Evolutionary conservation across 2,797 vertebrate genomes (phyloP).

Genomic region (Rachycentron canadum): DNA sequence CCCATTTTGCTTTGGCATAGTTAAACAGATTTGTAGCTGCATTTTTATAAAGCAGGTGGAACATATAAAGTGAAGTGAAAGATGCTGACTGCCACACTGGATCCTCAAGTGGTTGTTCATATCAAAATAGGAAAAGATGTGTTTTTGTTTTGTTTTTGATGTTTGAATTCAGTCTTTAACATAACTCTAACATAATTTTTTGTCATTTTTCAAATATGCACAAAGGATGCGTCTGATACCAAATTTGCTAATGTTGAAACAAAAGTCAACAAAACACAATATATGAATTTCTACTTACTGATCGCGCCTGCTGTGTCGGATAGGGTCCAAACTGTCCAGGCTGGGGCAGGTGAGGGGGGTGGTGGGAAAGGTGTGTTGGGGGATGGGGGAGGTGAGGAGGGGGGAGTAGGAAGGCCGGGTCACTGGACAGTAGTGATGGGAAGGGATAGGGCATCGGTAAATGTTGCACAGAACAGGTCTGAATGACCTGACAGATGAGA

Average conservation of each 20-base stretch:
- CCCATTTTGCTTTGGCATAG: conserved; percentile 2
- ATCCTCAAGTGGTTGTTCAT: background rate
- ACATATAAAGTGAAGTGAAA: conserved; percentile 14
- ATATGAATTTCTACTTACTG: conserved; percentile 84
- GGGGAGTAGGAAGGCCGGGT: conserved; percentile 92
- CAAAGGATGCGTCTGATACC: background rate
- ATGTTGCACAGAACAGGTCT: conserved; percentile 98
- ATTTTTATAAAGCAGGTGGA: conserved; percentile 11
- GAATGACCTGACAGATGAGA: conserved; percentile 88
- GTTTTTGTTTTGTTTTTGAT: background rate
- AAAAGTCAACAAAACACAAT: background rate
- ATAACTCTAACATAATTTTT: too few relatives aligned
- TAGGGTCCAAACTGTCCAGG: conserved; percentile 96
- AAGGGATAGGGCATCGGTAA: conserved; percentile 96
- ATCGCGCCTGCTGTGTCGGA: conserved; percentile 94
- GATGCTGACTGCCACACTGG: conserved; percentile 4
- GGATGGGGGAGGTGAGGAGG: conserved; percentile 87
- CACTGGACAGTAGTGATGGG: conserved; percentile 95
- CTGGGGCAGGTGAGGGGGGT: conserved; percentile 93
- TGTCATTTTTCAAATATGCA: background rate
- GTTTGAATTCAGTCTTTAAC: background rate
- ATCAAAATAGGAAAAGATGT: background rate
- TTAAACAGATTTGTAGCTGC: conserved; percentile 11
- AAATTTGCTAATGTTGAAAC: background rate
- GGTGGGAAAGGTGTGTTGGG: conserved; percentile 92